phyloP scores from a whole-genome alignment of 2,797 vertebrate species.

The Parambassis ranga region DNA sequence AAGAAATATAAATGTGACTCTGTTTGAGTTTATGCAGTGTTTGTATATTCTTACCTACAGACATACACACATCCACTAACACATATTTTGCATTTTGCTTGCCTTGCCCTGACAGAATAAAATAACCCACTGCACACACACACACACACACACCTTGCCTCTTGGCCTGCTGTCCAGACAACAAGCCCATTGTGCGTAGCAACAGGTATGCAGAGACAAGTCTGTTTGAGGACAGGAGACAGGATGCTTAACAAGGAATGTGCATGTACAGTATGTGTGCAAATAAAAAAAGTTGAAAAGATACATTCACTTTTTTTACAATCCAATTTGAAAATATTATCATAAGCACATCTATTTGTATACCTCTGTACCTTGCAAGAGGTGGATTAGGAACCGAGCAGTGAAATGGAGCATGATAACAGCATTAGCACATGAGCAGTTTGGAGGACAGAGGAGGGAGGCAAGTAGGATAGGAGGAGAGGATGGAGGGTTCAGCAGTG shows the following conservation, averaged over 20 bases:
- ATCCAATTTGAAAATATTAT: neutral
- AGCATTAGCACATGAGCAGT: slow-evolving; percentile 55
- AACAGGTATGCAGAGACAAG: slow-evolving; percentile 69
- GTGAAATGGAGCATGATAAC: slow-evolving; percentile 70
- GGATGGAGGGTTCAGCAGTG: slow-evolving; percentile 58
- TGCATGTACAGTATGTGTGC: slow-evolving; percentile 41
- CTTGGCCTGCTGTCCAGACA: slow-evolving; percentile 62
- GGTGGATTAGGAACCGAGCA: slow-evolving; percentile 31
- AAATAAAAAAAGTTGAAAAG: neutral
- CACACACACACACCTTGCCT: slow-evolving; percentile 40
- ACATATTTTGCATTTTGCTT: slow-evolving; percentile 4
- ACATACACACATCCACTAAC: slow-evolving; percentile 1
- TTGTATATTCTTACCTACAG: slow-evolving; percentile 27
- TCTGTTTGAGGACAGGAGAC: slow-evolving; percentile 22
- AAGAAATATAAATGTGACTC: neutral
- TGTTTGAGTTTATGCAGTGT: slow-evolving; percentile 6
- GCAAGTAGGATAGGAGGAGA: slow-evolving; percentile 13
- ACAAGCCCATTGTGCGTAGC: slow-evolving; percentile 66
- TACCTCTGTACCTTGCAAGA: slow-evolving; percentile 1
- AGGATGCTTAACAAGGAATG: slow-evolving; percentile 34
- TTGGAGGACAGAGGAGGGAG: slow-evolving; percentile 24
- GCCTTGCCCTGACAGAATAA: slow-evolving; percentile 36
- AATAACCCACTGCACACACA: slow-evolving; percentile 20
- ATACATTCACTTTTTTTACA: neutral
- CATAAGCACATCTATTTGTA: neutral